Evolutionary conservation across 1,140 invertebrate genomes (phyloP).

Genomic region (Heliconius melpomene): DNA sequence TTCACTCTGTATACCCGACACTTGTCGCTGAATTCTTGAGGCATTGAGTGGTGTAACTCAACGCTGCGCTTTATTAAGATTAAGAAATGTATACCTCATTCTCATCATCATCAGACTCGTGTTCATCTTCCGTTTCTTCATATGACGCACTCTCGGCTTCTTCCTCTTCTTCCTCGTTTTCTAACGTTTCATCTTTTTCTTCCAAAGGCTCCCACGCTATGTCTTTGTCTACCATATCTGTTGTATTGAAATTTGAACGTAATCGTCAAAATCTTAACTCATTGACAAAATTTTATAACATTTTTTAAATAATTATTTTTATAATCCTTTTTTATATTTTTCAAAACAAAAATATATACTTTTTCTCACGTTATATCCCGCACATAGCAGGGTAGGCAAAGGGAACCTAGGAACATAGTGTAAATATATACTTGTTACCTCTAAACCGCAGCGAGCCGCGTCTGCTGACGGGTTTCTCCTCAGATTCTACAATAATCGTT

Average conservation of each 20-base stretch:
- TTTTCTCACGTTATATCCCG: too few relatives aligned
- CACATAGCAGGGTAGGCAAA: too few relatives aligned
- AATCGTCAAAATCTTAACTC: not conserved
- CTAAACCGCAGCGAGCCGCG: constrained; percentile 67
- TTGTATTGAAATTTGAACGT: not conserved
- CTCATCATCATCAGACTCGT: constrained; percentile 37
- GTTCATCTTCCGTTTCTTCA: constrained; percentile 42
- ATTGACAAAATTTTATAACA: too few relatives aligned
- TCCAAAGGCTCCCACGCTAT: constrained; percentile 78
- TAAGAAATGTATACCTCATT: not conserved
- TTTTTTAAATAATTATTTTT: too few relatives aligned
- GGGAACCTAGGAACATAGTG: too few relatives aligned
- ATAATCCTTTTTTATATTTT: too few relatives aligned
- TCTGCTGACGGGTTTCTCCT: constrained; percentile 58
- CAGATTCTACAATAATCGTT: constrained; percentile 63
- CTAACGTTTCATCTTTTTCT: constrained; percentile 79
- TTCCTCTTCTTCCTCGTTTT: constrained; percentile 73
- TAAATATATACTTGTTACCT: constrained; percentile 41
- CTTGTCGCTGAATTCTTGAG: too few relatives aligned
- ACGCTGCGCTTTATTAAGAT: too few relatives aligned
- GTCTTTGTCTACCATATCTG: constrained; percentile 76
- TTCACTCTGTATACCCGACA: too few relatives aligned
- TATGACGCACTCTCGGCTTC: constrained; percentile 44
- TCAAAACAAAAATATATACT: too few relatives aligned
- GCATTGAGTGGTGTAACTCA: too few relatives aligned